Evolutionary conservation across 2,797 vertebrate genomes (phyloP).

Genomic region (Kryptopterus vitreolus): DNA sequence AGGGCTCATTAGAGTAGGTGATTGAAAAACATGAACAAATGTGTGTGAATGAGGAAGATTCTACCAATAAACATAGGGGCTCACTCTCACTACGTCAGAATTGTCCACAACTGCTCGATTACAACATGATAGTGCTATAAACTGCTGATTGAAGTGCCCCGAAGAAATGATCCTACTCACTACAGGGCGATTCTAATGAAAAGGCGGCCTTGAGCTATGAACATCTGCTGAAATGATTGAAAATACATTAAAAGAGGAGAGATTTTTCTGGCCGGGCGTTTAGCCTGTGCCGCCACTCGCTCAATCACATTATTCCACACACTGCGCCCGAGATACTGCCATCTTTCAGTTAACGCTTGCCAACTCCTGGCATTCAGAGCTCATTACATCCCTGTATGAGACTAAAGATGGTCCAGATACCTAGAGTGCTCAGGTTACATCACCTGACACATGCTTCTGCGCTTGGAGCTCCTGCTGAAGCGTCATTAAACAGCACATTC

Average conservation of each 20-base stretch:
- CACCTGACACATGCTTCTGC: slow-evolving; percentile 29
- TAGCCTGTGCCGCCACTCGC: neutral
- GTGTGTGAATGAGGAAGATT: neutral
- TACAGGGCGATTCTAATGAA: neutral
- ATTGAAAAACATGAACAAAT: neutral
- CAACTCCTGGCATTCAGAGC: slow-evolving; percentile 22
- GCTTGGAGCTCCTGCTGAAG: neutral
- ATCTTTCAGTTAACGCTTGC: slow-evolving; percentile 16
- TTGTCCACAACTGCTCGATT: neutral
- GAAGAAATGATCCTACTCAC: neutral
- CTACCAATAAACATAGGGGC: neutral
- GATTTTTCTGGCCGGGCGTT: neutral
- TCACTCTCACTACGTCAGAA: neutral
- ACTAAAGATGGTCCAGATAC: slow-evolving; percentile 29
- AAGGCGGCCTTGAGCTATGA: neutral
- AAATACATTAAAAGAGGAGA: neutral
- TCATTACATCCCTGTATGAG: slow-evolving; percentile 26
- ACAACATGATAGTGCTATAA: neutral
- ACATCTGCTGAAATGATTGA: neutral
- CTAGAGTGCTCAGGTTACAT: slow-evolving; percentile 3
- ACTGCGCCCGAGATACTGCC: neutral
- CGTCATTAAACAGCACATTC: neutral
- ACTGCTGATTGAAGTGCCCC: neutral
- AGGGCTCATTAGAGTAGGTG: neutral
- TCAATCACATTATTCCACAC: neutral